phyloP scores from a whole-genome alignment of 2,113 vertebrate genomes.

The Alexandromys fortis region DNA sequence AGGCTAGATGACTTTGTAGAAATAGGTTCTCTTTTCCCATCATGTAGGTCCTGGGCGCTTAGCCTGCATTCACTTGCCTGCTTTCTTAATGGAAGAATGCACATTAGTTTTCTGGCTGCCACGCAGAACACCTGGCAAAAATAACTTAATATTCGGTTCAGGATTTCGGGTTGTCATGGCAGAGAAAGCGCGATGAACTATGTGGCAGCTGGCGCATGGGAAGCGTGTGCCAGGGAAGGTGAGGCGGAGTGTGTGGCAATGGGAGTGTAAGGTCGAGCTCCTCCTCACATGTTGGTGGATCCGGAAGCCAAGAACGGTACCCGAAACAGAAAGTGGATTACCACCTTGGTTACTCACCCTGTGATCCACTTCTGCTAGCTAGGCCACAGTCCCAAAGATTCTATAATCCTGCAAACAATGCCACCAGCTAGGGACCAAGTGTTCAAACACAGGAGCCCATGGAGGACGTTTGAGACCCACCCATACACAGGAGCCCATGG shows the following conservation, averaged over 20 bases:
- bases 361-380: background rate
- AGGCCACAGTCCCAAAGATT: background rate
- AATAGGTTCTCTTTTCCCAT: background rate
- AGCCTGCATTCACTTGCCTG: background rate
- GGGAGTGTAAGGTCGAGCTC: background rate
- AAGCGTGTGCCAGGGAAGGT: background rate
- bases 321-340: background rate
- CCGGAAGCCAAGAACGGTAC: background rate
- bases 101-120: background rate
- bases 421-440: background rate
- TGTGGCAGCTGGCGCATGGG: background rate
- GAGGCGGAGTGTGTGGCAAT: background rate
- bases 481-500: no score
- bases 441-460: background rate
- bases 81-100: background rate
- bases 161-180: background rate
- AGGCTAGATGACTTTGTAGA: background rate
- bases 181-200: rapidly evolving
- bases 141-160: background rate
- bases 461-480: background rate
- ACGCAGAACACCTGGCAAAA: background rate
- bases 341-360: no score
- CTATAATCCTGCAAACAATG: background rate
- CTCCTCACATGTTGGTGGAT: background rate
- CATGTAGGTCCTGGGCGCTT: background rate